Evolutionary conservation across 1,140 invertebrate species (phyloP).

Genomic region (Drosophila eugracilis): DNA sequence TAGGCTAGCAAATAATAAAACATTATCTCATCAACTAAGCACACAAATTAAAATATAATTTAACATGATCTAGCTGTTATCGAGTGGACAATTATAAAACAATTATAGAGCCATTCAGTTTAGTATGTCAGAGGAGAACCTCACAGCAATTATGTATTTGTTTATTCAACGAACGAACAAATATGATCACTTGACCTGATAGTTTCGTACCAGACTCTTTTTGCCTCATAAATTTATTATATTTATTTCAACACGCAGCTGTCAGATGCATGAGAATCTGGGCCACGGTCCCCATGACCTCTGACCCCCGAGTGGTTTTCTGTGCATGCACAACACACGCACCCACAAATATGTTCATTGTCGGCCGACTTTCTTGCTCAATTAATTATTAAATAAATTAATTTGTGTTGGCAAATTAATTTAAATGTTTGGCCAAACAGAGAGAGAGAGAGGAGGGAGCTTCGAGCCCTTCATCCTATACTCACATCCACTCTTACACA

Average conservation of each 20-base stretch:
- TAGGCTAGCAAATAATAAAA: background rate
- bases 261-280: constrained; percentile 69
- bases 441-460: too few species aligned
- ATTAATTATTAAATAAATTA: constrained; percentile 84
- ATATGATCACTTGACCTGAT: constrained; percentile 14
- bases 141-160: constrained; percentile 15
- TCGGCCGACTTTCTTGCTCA: constrained; percentile 74
- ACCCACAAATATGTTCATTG: constrained; percentile 72
- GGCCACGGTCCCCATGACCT: constrained; percentile 45
- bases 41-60: too few species aligned
- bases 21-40: too few species aligned
- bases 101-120: constrained; percentile 6
- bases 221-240: constrained; percentile 67
- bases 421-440: constrained; percentile 69
- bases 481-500: too few species aligned
- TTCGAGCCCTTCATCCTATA: constrained; percentile 32
- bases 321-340: constrained; percentile 13
- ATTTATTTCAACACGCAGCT: constrained; percentile 72
- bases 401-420: constrained; percentile 79
- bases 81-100: background rate
- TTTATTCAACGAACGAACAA: background rate
- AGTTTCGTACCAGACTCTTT: constrained; percentile 24
- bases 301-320: constrained; percentile 13
- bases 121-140: background rate
- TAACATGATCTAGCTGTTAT: too few species aligned